phyloP scores from a whole-genome alignment of 1,140 invertebrate genomes.

The Diabrotica virgifera region DNA sequence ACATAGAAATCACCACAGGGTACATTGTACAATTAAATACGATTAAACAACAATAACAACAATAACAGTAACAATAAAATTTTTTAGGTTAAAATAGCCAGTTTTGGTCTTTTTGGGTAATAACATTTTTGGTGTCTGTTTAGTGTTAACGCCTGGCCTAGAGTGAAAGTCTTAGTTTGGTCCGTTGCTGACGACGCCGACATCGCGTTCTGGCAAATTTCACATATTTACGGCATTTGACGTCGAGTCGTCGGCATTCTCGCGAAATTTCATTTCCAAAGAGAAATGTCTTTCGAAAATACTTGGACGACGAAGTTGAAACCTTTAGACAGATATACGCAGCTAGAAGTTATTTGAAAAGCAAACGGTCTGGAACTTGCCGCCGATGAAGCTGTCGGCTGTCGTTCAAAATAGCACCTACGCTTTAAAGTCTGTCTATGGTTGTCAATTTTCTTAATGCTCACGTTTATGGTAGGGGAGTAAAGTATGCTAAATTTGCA shows the following conservation, averaged over 20 bases:
- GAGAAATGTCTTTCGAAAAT: constrained; percentile 2
- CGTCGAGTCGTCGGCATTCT: neutral
- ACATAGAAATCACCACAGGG: too few species aligned
- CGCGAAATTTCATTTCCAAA: neutral
- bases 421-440: too few species aligned
- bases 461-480: too few species aligned
- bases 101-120: too few species aligned
- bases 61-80: too few species aligned
- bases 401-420: neutral
- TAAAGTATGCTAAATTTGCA: too few species aligned
- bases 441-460: too few species aligned
- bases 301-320: neutral
- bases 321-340: constrained; percentile 1
- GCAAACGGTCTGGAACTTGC: neutral
- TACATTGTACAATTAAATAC: too few species aligned
- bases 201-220: neutral
- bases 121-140: too few species aligned
- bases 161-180: neutral
- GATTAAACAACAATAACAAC: too few species aligned
- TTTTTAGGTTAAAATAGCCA: too few species aligned
- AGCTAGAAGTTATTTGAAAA: constrained; percentile 1
- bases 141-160: neutral
- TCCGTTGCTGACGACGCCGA: neutral
- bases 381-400: neutral
- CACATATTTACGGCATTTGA: constrained; percentile 2